These are phyloP conservation scores for Epirrhoe tristata DNA, from an alignment of 2,888 invertebrate genomes.

Conservation along the genomic window DNA sequence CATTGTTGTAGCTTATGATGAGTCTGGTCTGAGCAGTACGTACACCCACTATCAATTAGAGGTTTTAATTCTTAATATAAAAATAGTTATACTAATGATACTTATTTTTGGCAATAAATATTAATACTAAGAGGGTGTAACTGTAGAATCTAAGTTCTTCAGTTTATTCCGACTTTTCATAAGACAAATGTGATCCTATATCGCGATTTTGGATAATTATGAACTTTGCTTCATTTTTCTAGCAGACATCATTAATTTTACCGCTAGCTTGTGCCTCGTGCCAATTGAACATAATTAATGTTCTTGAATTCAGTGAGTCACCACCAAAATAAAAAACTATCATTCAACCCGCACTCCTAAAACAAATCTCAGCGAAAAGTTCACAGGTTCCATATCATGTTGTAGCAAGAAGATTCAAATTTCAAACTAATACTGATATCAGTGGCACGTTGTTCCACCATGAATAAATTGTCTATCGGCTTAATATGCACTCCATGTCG, in stretches of 20 bases:
- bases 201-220: neutral
- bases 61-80: no score
- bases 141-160: neutral
- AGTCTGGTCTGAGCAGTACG: no score
- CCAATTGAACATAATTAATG: slow-evolving; percentile 16
- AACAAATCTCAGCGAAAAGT: slow-evolving; percentile 5
- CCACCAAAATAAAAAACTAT: neutral
- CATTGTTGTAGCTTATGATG: no score
- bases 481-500: slow-evolving; percentile 38
- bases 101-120: no score
- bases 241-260: slow-evolving; percentile 2
- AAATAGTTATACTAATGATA: no score
- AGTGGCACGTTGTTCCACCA: slow-evolving; percentile 33
- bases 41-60: no score
- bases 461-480: slow-evolving; percentile 39
- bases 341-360: neutral
- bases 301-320: slow-evolving; percentile 13
- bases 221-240: neutral
- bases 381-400: slow-evolving; percentile 3
- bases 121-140: no score
- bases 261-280: neutral
- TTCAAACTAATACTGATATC: slow-evolving; percentile 34
- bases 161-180: neutral
- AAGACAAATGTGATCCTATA: neutral
- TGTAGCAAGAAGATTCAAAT: slow-evolving; percentile 23